phyloP scores from a whole-genome alignment of 1,140 invertebrate species.

The Copidosoma floridanum region DNA sequence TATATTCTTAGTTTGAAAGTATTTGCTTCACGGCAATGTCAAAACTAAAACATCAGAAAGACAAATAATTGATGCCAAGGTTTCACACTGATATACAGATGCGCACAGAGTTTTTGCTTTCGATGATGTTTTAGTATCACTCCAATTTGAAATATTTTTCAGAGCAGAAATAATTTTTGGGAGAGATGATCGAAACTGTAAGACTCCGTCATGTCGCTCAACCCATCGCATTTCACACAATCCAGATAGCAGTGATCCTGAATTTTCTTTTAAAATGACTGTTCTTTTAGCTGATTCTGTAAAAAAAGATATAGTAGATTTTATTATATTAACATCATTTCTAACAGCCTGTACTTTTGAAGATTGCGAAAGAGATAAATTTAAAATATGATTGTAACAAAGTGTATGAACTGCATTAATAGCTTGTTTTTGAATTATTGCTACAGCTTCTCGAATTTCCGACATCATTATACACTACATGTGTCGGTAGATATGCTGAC shows the following conservation, averaged over 20 bases:
- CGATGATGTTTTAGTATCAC: constrained; percentile 20
- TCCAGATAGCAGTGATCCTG: constrained; percentile 22
- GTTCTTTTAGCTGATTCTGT: constrained; percentile 30
- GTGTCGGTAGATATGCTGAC: constrained; percentile 33
- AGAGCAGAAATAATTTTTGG: constrained; percentile 17
- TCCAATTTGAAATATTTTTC: constrained; percentile 14
- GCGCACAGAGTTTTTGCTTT: constrained; percentile 37
- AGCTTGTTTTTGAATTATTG: constrained; percentile 26
- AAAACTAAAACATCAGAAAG: neutral
- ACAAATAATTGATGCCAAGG: neutral
- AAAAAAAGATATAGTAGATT: constrained; percentile 34
- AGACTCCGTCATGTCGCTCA: constrained; percentile 23
- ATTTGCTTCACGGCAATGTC: neutral
- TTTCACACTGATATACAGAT: neutral
- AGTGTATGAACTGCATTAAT: constrained; percentile 31
- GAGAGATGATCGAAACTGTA: constrained; percentile 26
- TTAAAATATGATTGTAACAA: constrained; percentile 36
- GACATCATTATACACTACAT: too few species aligned
- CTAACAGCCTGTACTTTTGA: constrained; percentile 25
- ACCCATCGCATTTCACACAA: constrained; percentile 34
- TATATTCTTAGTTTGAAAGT: neutral
- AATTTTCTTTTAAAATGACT: neutral
- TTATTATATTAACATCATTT: constrained; percentile 32
- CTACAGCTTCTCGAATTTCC: constrained; percentile 29
- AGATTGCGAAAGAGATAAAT: constrained; percentile 33